phyloP scores from a whole-genome alignment of 2,113 vertebrate species.

The Laterallus jamaicensis region DNA sequence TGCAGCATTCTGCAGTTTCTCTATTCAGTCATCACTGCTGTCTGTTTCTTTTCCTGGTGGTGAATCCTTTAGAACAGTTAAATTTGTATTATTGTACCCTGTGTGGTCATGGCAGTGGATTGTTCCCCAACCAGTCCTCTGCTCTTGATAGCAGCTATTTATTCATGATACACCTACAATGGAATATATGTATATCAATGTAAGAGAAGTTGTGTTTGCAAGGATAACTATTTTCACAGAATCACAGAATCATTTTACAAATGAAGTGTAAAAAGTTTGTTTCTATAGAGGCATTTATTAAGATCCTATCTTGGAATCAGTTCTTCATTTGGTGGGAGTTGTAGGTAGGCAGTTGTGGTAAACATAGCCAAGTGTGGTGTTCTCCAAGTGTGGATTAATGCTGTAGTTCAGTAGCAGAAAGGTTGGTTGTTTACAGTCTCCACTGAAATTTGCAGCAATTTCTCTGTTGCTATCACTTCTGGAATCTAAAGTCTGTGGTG shows the following conservation, averaged over 20 bases:
- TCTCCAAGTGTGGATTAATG: background rate
- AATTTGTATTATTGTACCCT: background rate
- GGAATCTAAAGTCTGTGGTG: background rate
- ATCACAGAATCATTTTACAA: too few relatives aligned
- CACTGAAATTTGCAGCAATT: background rate
- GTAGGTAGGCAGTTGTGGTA: background rate
- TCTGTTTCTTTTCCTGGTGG: background rate
- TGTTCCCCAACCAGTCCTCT: background rate
- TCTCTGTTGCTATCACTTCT: background rate
- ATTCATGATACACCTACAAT: background rate
- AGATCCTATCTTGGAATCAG: background rate
- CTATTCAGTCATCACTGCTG: background rate
- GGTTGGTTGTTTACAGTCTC: background rate
- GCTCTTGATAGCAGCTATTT: background rate
- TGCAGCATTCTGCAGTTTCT: background rate
- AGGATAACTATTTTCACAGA: background rate
- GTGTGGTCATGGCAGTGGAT: background rate
- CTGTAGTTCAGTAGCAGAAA: background rate
- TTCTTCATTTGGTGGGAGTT: background rate
- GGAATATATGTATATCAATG: background rate
- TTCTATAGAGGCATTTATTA: background rate
- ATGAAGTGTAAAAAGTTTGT: background rate
- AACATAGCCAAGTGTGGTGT: background rate
- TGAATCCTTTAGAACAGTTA: background rate
- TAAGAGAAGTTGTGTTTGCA: background rate